Base-by-base conservation (phyloP, 1,140 invertebrate species). In the Ericerus pela region DNA sequence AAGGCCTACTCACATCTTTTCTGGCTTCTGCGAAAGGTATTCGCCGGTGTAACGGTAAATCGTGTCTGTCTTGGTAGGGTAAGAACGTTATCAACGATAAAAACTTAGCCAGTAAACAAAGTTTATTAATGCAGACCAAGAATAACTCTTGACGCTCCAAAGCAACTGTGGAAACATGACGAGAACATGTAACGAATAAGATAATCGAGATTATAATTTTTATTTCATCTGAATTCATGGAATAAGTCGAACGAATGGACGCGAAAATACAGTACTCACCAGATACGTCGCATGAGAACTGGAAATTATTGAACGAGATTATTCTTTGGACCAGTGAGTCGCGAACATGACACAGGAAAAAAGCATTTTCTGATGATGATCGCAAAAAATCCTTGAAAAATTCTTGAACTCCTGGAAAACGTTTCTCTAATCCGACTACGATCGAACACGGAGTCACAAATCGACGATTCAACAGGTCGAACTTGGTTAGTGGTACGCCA, bases 331-430 rank as follows among this genome's bases (percentile, higher is more conserved):
- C 41, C 20, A 47, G 41, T 20, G 16, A 18, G 14, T 47, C 26
- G 8, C 26, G 41, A 47, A 47, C 41, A 24, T 47, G 41, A 47
- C 20, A 24, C 8, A 14, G 26, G 20, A 47, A 47, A 14, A 47
- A 47, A 10, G 41, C 22, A 24, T 47, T 47, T 24, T 47, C 41
- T 4, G 41, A 18, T 14, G 41, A 47, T n/a, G n/a, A n/a, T 3
- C 41, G 41, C 4, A 47, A 24, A 14, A 47, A 47, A 47, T 47
- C 41, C 14, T 47, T 47, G 41, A 47, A 47, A 47, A 47, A 47
- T 47, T 47, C 41, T 14, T 47, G 41, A 3, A 47, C 41, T 24
- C 41, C 41, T 22, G 41, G 41, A 24, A 47, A 47, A 24, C 41
- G 11, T 47, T 47, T 47, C 18, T 47, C 41, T 18, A 8, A 24